Base-by-base conservation (phyloP, 1,140 invertebrate genomes). In the Drosophila sechellia region DNA sequence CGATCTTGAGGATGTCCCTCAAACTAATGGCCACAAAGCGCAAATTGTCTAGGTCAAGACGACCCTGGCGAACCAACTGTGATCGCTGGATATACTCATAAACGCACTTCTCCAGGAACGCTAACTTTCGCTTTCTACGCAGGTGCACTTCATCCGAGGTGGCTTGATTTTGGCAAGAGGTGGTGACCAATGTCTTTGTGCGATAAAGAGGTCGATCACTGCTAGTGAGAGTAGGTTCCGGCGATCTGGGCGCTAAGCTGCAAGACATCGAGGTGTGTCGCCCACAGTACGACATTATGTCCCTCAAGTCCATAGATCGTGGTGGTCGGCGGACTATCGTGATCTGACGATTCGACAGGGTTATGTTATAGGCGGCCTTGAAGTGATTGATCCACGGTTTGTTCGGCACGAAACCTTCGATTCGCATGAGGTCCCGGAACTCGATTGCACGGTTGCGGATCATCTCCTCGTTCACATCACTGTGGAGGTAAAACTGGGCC, bases 361-460 rank as follows among this genome's bases (percentile, higher is more conserved):
- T 78, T 40, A 91, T 87, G 22, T 86, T 89, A 42, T 85, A 91
- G 12, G 66, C 79, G 0, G 90, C 90, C 54, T 91, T 91, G 5
- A 91, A 91, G 56, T 89, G 80, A 74, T 91, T 91, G 5, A 91
- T 76, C 90, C 90, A 91, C 4, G 83, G 57, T 49, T 91, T 91
- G 42, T 81, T 90, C 11, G 90, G 90, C 49, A 71, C 53, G 56
- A 91, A 91, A 37, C 83, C 74, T 0, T 91, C 90, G 5, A 91
- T 72, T 31, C 59, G 69, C 81, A 91, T 85, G 0, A 89, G 45
- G n/a, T 75, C 64, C 3, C 81, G 90, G 60, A 91, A 90, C 39
- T 91, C 90, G 11, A 83, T 48, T 0, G 90, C 90, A 55, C 84
- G 77, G n/a, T 55, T 78, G 49, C 90, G 77, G 31, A 91, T 81